Evolutionary conservation across 2,888 invertebrate genomes (phyloP).

Genomic region (Cerastoderma edule): DNA sequence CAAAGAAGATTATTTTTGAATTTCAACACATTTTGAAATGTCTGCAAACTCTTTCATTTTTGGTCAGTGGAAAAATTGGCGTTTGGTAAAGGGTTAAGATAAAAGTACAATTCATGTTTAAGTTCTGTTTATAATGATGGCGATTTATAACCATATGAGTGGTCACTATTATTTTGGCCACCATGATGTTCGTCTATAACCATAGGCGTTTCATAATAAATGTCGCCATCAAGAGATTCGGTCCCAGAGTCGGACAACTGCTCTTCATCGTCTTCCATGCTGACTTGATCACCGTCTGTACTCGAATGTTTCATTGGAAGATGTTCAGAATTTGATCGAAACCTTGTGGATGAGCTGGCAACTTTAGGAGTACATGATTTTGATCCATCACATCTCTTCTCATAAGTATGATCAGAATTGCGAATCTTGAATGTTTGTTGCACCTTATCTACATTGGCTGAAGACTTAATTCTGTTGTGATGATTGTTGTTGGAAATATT

Average conservation of each 20-base stretch:
- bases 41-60: not conserved
- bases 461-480: too few species aligned
- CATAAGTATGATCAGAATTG: slow-evolving; percentile 48
- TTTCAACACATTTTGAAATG: not conserved
- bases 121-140: not conserved
- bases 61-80: not conserved
- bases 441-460: not conserved
- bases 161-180: slow-evolving; percentile 31
- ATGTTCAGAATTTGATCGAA: slow-evolving; percentile 17
- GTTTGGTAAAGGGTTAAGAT: slow-evolving; percentile 8
- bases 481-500: too few species aligned
- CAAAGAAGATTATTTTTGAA: too few species aligned
- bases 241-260: slow-evolving; percentile 51
- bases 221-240: slow-evolving; percentile 51
- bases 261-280: slow-evolving; percentile 14
- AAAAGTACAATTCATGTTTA: too few species aligned
- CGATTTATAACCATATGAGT: slow-evolving; percentile 30
- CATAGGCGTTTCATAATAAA: slow-evolving; percentile 12
- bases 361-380: not conserved
- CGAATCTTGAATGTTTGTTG: not conserved
- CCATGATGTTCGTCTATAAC: slow-evolving; percentile 14
- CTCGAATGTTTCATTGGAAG: too few species aligned
- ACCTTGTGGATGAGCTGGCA: not conserved
- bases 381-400: slow-evolving; percentile 26
- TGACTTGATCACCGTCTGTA: not conserved